Evolutionary conservation across 2,797 vertebrate species (phyloP).

Genomic region (Cirrhinus mrigala): DNA sequence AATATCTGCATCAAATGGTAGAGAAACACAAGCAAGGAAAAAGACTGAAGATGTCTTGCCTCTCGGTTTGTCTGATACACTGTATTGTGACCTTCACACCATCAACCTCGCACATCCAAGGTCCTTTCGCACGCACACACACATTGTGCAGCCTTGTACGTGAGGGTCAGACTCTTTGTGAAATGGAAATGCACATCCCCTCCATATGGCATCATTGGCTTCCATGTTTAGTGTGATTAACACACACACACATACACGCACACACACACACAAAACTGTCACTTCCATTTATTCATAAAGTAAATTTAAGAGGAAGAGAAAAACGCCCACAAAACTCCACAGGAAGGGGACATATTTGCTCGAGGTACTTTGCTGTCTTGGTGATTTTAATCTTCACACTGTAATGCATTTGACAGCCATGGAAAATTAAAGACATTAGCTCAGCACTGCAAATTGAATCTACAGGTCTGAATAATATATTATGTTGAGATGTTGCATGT

Average conservation of each 20-base stretch:
- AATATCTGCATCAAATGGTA: background rate
- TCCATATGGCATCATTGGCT: conserved; percentile 53
- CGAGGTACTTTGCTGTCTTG: conserved; percentile 41
- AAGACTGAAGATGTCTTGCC: background rate
- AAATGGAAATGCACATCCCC: conserved; percentile 42
- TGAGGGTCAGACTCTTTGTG: conserved; percentile 32
- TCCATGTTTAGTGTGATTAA: conserved; percentile 11
- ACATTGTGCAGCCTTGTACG: conserved; percentile 29
- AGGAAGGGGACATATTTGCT: conserved; percentile 35
- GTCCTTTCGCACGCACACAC: conserved; percentile 24
- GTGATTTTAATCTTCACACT: conserved; percentile 53
- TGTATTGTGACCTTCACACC: conserved; percentile 38
- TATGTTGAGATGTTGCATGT: conserved; percentile 57
- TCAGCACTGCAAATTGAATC: conserved; percentile 51
- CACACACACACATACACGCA: background rate
- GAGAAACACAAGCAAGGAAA: background rate
- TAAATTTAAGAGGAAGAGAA: conserved; percentile 39
- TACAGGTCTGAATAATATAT: conserved; percentile 61
- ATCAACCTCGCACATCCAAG: conserved; percentile 36
- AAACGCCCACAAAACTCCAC: conserved; percentile 25
- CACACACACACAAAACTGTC: conserved; percentile 18
- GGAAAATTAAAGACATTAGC: conserved; percentile 63
- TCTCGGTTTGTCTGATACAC: conserved; percentile 27
- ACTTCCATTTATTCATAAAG: conserved; percentile 54
- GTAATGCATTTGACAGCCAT: conserved; percentile 51